Conservation (phyloP, 2,888 invertebrate species). For the Patella pellucida region DNA sequence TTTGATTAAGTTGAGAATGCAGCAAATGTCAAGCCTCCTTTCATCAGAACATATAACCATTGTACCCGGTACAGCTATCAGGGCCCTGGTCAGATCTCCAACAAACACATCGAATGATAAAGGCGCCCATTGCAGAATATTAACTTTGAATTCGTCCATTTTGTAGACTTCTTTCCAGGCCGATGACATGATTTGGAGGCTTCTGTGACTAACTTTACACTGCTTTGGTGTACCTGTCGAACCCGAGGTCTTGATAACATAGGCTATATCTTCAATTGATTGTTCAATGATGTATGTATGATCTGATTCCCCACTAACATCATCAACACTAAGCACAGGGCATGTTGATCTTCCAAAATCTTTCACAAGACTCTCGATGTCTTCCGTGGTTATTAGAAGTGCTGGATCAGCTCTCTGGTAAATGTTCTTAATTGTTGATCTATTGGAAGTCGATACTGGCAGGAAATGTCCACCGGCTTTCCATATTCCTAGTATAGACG, state of each 20-base stretch:
- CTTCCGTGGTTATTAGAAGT: not conserved
- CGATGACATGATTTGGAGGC: constrained; percentile 4
- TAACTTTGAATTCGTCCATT: constrained; percentile 5
- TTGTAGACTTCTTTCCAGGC: constrained; percentile 20
- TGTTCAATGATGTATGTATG: not conserved
- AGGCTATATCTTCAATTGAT: constrained; percentile 12
- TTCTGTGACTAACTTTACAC: constrained; percentile 9
- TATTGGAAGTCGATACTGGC: constrained; percentile 11
- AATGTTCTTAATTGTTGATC: not conserved
- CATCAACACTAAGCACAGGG: not conserved
- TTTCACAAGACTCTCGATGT: not conserved
- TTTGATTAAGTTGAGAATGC: not conserved
- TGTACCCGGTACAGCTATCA: not conserved
- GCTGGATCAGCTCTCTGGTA: not conserved
- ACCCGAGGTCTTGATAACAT: constrained; percentile 22
- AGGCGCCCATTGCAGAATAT: not conserved
- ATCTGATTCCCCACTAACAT: not conserved
- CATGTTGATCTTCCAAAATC: not conserved
- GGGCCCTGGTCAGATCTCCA: not conserved
- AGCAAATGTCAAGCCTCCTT: not conserved
- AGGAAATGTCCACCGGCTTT: constrained; percentile 23
- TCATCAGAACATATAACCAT: not conserved
- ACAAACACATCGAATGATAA: constrained; percentile 4
- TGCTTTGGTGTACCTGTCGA: constrained; percentile 24
- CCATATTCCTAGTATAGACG: constrained; percentile 22